Evolutionary conservation across 92 coral and sea anemone genomes (phyloP), one percentile per base, ranked within the genome.

Genomic region (Paragorgia papillata): DNA sequence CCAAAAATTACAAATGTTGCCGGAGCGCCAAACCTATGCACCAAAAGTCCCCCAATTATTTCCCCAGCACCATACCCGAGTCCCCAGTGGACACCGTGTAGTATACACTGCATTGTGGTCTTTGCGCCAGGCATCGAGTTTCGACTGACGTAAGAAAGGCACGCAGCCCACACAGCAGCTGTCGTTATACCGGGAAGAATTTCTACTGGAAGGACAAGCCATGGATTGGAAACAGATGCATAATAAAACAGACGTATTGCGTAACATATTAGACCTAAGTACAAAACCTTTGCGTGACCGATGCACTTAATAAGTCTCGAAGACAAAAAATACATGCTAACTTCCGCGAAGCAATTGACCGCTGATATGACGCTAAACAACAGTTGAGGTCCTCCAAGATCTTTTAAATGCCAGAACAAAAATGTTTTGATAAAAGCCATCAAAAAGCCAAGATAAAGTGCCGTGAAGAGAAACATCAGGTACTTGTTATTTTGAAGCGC

Each of bases 41-140:
- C 98, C 94, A 94, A 87, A 10, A 94, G 81, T 49, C 98, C 98
- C 0, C 98, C 98, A 34, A 94, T 89, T 33, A 94, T 92, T 78
- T 94, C 98, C 17, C 98, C 98, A 6, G 98, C 98, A 4, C 98
- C 98, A 79, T 94, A 94, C 9, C 98, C 98, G 41, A 94, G 92
- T 43, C 98, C 98, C 98, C 98, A 94, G 87, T 94, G 98, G 71
- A 94, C 96, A 43, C 97, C 98, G 73, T 94, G 98, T 74, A 94
- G 83, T 60, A 94, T 94, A 56, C 98, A 94, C 88, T 94, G 98
- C 98, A 94, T 94, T 39, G 98, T 94, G 12, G 98, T 94, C 76
- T 96, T 92, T 50, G 98, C 98, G 73, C 98, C 98, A 66, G 98
- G 97, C 80, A 92, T 91, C 80, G 98, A 94, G 84, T 94, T 94